Evolutionary conservation across 1,140 invertebrate genomes (phyloP).

Genomic region (Lasaia peninsularis): DNA sequence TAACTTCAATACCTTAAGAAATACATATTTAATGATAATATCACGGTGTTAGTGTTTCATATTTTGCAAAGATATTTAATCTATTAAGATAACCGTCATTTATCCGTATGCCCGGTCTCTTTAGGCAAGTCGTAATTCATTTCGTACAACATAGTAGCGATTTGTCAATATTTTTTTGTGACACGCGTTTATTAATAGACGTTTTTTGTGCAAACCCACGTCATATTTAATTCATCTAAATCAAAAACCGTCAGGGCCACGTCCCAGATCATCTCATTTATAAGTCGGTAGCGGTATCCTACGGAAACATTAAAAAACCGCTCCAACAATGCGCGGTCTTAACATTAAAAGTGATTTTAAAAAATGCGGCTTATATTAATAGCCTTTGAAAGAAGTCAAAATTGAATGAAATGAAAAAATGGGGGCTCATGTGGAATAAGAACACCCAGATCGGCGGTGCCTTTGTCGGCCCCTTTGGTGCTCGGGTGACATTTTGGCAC

Average conservation of each 20-base stretch:
- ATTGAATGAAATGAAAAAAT: constrained; percentile 76
- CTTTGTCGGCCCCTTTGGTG: constrained; percentile 70
- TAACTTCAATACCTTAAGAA: too few relatives aligned
- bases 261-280: constrained; percentile 55
- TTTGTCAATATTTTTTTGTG: constrained; percentile 68
- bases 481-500: constrained; percentile 75
- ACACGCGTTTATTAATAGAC: constrained; percentile 64
- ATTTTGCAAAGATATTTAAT: too few relatives aligned
- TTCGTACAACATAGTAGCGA: constrained; percentile 39
- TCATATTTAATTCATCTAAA: constrained; percentile 69
- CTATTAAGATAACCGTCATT: background rate
- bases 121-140: constrained; percentile 22
- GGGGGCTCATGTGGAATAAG: constrained; percentile 57
- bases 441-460: constrained; percentile 70
- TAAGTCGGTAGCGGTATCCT: constrained; percentile 73
- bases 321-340: constrained; percentile 63
- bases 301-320: constrained; percentile 73
- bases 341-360: constrained; percentile 64
- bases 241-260: constrained; percentile 51
- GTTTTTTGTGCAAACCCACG: constrained; percentile 63
- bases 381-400: constrained; percentile 75
- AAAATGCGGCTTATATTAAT: constrained; percentile 75
- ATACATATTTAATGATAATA: too few relatives aligned
- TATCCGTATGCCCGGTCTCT: constrained; percentile 30
- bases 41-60: too few relatives aligned